Evolutionary conservation across 2,113 vertebrate species (phyloP).

Genomic region (Ellobius talpinus): DNA sequence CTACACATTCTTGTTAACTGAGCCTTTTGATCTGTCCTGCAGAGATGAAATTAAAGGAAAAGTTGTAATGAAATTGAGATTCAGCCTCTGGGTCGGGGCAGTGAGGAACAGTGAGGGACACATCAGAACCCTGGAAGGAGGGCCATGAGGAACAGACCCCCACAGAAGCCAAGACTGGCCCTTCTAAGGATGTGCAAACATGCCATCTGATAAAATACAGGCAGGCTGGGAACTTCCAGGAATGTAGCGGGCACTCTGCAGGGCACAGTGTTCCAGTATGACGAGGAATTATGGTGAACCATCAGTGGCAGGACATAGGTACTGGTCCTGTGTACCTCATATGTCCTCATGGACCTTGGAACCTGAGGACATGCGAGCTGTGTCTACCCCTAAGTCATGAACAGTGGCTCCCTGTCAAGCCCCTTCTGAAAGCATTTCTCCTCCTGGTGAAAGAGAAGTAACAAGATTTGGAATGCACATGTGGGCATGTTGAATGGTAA

Average conservation of each 20-base stretch:
- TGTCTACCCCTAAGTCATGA: not conserved
- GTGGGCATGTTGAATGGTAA: not conserved
- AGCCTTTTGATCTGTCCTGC: slow-evolving; percentile 59
- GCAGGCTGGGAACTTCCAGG: not conserved
- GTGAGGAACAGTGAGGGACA: not conserved
- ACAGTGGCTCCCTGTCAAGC: not conserved
- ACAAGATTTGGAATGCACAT: not conserved
- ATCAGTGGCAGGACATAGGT: not conserved
- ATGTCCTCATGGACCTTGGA: not conserved
- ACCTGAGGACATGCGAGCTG: not conserved
- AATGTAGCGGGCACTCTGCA: not conserved
- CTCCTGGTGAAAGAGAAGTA: slow-evolving; percentile 8
- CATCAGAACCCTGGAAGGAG: not conserved
- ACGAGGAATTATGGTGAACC: not conserved
- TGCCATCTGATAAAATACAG: not conserved
- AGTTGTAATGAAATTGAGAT: slow-evolving; percentile 36
- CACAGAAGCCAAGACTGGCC: not conserved
- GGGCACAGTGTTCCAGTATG: not conserved
- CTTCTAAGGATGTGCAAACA: not conserved
- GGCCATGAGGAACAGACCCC: too few species aligned
- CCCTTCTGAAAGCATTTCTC: not conserved
- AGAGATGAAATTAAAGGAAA: slow-evolving; percentile 46
- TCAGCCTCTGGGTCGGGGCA: not conserved
- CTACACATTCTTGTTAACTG: slow-evolving; percentile 44
- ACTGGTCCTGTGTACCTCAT: not conserved